Conservation (phyloP, 92 coral and sea anemone genomes). For the Scolanthus callimorphus region DNA sequence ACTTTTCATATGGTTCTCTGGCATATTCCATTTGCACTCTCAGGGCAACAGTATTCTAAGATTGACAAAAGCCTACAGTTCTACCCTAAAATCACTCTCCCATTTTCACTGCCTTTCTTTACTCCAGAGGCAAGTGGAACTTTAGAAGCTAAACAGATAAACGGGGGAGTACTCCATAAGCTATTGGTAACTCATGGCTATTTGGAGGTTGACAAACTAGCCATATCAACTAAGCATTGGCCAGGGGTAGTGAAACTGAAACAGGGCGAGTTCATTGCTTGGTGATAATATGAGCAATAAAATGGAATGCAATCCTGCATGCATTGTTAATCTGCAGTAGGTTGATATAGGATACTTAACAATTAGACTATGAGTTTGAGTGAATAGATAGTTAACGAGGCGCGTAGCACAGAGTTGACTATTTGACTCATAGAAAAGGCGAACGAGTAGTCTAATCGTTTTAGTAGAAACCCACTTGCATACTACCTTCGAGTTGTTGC, state of each 20-base stretch:
- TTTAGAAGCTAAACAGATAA: conserved; percentile 38
- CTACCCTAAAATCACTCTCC: conserved; percentile 59
- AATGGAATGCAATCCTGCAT: no score
- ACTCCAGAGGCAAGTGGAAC: conserved; percentile 74
- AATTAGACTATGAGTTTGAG: no score
- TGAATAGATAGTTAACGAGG: no score
- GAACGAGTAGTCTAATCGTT: no score
- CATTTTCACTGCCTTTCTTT: conserved; percentile 76
- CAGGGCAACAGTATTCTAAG: conserved; percentile 83
- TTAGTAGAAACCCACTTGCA: no score
- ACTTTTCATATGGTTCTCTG: conserved; percentile 81
- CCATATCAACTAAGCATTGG: conserved; percentile 15
- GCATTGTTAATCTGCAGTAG: no score
- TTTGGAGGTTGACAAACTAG: conserved; percentile 25
- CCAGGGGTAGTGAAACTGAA: conserved; percentile 24
- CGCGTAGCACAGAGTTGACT: no score
- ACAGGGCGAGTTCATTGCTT: conserved; percentile 17
- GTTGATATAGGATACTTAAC: no score
- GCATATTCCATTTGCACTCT: conserved; percentile 82
- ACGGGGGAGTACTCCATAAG: background rate
- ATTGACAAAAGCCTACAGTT: conserved; percentile 48
- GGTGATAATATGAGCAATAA: conserved; percentile 5
- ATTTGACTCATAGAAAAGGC: no score
- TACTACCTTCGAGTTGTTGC: no score
- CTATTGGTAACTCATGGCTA: conserved; percentile 39